Percentiles rank a stretch among this genome's conserved stretches.
Evolutionary conservation across 2,113 vertebrate genomes (phyloP).

Genomic region (Apteryx mantelli): DNA sequence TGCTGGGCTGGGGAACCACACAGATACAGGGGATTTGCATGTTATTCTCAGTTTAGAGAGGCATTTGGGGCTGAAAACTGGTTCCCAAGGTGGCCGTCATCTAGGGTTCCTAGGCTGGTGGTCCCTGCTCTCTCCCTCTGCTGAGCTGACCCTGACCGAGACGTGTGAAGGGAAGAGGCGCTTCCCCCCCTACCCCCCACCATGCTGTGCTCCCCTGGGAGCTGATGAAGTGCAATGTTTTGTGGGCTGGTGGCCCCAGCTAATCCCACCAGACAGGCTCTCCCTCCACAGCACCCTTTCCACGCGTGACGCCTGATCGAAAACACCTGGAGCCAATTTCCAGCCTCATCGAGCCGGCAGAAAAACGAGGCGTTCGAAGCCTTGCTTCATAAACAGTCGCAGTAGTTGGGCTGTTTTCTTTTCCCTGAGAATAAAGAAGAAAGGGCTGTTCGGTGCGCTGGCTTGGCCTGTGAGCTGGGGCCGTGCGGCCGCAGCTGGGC

Average conservation of each 20-base stretch:
- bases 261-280: neutral
- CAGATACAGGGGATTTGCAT: neutral
- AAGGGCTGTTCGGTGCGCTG: neutral
- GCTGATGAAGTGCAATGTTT: neutral
- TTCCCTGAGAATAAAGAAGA: neutral
- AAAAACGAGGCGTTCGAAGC: rapidly evolving
- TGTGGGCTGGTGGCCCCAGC: neutral
- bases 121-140: neutral
- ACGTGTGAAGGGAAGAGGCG: neutral
- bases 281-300: neutral
- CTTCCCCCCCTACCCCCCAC: rapidly evolving
- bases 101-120: neutral
- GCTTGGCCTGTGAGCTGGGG: neutral
- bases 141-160: neutral
- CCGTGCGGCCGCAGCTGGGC: neutral
- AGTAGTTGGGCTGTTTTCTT: neutral
- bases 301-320: rapidly evolving
- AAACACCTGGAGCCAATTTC: conserved; percentile 41
- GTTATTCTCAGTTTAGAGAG: rapidly evolving
- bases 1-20: neutral
- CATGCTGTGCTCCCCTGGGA: rapidly evolving
- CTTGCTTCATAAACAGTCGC: rapidly evolving
- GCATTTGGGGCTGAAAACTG: neutral
- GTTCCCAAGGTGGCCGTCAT: neutral
- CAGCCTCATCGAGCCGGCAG: rapidly evolving